Base-by-base conservation (phyloP, 2,888 invertebrate species). In the Caradrina clavipalpis region DNA sequence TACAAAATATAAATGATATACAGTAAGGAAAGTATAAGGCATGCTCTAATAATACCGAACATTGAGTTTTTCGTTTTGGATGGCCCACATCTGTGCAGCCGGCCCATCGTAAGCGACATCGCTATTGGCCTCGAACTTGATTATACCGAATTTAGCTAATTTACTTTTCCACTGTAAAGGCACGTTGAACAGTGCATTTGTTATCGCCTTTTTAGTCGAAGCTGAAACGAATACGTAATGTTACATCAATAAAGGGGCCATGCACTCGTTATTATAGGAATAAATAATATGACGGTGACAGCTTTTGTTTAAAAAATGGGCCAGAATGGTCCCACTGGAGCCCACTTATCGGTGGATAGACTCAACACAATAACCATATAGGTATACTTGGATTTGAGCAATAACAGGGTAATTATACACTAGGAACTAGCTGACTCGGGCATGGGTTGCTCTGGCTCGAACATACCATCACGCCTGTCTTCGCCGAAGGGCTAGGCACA, bases 11-110 rank as follows among this genome's bases (percentile, higher is more conserved):
- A 96, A 70, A 96, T 82, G 51, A 95, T 91, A 84, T 96, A 96
- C 39, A 94, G 35, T 70, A 96, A 86, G 67, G 94, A 92, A 62
- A 92, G 81, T 49, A 93, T 78, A 21, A 96, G 88, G 42, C 90
- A 81, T 61, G 93, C 74, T 85, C 96, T 96, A 96, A 94, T 96
- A 96, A 95, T 96, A 96, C 87, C 95, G 90, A 90, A 96, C 85
- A 87, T 94, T 95, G 93, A 96, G 93, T 89, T 94, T 95, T 86
- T 94, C 94, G 81, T 90, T 91, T 86, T 94, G 91, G 92, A 92
- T 90, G 92, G 94, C 88, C 92, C 96, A 92, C 94, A 95, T 88
- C 89, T 96, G 96, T 93, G 96, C 94, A 94, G 93, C 87, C 90
- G 93, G 88, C 92, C 95, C 93, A 90, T 95, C 87, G 85, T 96